Percentiles rank a stretch among this genome's conserved stretches.
These are phyloP conservation scores for Heliconius hewitsoni DNA, from an alignment of 1,140 invertebrate species.

Conservation along the genomic window DNA sequence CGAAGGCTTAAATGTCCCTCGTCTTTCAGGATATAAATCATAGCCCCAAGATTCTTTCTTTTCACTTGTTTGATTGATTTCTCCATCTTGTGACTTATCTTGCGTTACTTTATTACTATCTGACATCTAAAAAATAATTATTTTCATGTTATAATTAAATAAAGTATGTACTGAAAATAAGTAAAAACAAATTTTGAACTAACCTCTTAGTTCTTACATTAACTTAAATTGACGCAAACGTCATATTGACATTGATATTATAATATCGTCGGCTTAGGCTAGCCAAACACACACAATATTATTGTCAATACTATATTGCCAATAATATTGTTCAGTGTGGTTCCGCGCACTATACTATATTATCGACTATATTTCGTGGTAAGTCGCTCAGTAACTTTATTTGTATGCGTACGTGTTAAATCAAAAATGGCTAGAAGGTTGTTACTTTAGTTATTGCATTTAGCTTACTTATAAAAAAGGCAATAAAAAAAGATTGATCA, in stretches of 20 bases:
- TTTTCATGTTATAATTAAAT: not conserved
- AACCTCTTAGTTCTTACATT: not conserved
- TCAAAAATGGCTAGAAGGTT: no score
- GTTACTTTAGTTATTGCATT: no score
- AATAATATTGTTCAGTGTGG: no score
- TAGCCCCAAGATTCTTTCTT: constrained; percentile 84
- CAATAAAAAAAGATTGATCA: no score
- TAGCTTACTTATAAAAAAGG: no score
- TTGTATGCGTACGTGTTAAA: no score
- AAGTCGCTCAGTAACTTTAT: no score
- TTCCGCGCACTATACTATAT: no score
- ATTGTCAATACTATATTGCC: no score
- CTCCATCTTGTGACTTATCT: constrained; percentile 18
- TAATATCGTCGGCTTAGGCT: no score
- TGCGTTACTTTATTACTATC: not conserved
- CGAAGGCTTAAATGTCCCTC: constrained; percentile 82
- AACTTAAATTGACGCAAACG: not conserved
- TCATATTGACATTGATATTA: not conserved
- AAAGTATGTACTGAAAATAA: not conserved
- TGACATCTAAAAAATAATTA: constrained; percentile 3
- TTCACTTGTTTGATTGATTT: constrained; percentile 22
- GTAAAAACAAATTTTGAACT: constrained; percentile 1
- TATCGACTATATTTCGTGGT: no score
- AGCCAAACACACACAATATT: no score
- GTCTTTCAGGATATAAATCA: constrained; percentile 93